These are phyloP conservation scores for Lophotis ruficrista DNA, from an alignment of 2,113 vertebrate genomes.

Conservation along the genomic window DNA sequence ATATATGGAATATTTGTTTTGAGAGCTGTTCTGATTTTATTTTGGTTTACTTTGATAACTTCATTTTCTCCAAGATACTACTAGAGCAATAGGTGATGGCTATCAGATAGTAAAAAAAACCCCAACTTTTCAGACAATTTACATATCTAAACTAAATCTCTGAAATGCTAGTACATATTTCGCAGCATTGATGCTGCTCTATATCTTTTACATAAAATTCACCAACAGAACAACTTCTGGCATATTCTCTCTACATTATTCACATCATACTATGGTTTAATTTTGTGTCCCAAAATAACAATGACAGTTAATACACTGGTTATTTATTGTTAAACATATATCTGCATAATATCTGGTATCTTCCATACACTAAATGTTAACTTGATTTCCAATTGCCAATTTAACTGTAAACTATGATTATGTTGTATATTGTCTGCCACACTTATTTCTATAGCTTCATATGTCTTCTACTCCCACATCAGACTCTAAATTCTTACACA, in stretches of 20 bases:
- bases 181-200: neutral
- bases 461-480: neutral
- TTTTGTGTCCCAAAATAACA: neutral
- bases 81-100: neutral
- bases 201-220: neutral
- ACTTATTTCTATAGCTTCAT: neutral
- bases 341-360: neutral
- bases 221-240: neutral
- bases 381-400: neutral
- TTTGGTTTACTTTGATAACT: neutral
- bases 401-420: neutral
- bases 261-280: neutral
- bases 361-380: neutral
- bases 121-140: neutral
- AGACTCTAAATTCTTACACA: neutral
- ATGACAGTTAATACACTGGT: neutral
- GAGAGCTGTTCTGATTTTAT: neutral
- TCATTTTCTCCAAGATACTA: neutral
- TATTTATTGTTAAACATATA: neutral
- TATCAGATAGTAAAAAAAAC: neutral
- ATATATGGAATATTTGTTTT: neutral
- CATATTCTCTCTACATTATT: neutral
- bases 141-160: neutral
- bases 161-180: neutral
- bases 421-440: neutral